A percentile compares a stretch with the other conserved stretches of the same genome.
Evolutionary conservation across 2,113 vertebrate genomes (phyloP).

Genomic region (Calyptomena viridis): DNA sequence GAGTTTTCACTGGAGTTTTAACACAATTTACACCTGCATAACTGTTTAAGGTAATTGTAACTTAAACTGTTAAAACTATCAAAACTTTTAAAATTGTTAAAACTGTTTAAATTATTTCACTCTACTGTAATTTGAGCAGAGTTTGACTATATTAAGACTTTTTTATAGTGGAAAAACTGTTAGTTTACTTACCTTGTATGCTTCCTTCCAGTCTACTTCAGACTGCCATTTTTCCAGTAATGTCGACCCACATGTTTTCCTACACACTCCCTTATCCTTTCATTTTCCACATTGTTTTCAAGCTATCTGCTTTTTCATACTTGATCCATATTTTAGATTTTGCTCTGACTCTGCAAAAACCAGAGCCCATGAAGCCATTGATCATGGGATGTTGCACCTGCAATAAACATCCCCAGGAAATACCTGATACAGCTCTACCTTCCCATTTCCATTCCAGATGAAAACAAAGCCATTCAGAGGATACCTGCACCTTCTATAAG

Average conservation of each 20-base stretch:
- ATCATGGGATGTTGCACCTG: not conserved
- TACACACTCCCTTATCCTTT: not conserved
- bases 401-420: not conserved
- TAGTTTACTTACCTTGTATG: not conserved
- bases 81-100: not conserved
- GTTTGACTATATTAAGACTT: not conserved
- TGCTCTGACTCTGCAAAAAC: not conserved
- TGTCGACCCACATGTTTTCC: not conserved
- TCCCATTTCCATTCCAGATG: not conserved
- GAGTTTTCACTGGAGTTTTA: not conserved
- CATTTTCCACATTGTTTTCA: not conserved
- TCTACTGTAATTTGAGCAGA: not conserved
- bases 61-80: not conserved
- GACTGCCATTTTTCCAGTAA: not conserved
- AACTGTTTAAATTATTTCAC: not conserved
- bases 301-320: not conserved
- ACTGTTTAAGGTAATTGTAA: not conserved
- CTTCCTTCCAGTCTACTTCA: not conserved
- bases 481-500: not conserved
- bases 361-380: not conserved
- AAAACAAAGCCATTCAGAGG: not conserved
- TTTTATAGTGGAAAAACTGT: not conserved
- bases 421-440: not conserved
- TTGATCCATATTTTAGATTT: not conserved
- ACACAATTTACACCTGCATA: not conserved